Evolutionary conservation across 1,140 invertebrate genomes (phyloP).

Genomic region (Thaumatotibia leucotreta): DNA sequence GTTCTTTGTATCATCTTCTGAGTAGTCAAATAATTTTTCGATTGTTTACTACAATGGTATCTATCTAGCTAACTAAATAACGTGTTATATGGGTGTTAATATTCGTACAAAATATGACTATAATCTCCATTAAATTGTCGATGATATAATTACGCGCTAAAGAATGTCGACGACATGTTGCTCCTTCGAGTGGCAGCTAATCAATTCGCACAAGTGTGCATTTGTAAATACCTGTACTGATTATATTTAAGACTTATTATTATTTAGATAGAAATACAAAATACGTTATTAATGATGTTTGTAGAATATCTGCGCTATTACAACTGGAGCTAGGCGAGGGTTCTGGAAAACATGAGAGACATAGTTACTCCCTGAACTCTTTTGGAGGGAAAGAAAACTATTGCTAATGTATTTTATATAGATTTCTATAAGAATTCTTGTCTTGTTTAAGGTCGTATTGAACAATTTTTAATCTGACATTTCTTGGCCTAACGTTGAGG

Average conservation of each 20-base stretch:
- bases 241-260: conserved; percentile 48
- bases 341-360: conserved; percentile 4
- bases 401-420: conserved; percentile 5
- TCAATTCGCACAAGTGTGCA: conserved; percentile 55
- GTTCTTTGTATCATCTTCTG: conserved; percentile 8
- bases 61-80: conserved; percentile 10
- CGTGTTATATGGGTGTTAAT: conserved; percentile 30
- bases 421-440: neutral
- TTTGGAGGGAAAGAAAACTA: neutral
- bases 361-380: neutral
- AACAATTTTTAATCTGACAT: conserved; percentile 4
- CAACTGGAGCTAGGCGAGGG: neutral
- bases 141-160: conserved; percentile 30
- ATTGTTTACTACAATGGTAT: conserved; percentile 11
- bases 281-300: conserved; percentile 12
- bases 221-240: conserved; percentile 67
- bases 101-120: conserved; percentile 72
- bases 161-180: conserved; percentile 34
- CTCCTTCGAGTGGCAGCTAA: conserved; percentile 64
- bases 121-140: conserved; percentile 51
- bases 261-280: conserved; percentile 50
- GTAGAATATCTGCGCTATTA: conserved; percentile 3
- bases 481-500: conserved; percentile 4
- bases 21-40: conserved; percentile 5
- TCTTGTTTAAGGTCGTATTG: neutral